Conservation (phyloP, 2,797 vertebrate genomes). For the Odontamblyopus rebecca region DNA sequence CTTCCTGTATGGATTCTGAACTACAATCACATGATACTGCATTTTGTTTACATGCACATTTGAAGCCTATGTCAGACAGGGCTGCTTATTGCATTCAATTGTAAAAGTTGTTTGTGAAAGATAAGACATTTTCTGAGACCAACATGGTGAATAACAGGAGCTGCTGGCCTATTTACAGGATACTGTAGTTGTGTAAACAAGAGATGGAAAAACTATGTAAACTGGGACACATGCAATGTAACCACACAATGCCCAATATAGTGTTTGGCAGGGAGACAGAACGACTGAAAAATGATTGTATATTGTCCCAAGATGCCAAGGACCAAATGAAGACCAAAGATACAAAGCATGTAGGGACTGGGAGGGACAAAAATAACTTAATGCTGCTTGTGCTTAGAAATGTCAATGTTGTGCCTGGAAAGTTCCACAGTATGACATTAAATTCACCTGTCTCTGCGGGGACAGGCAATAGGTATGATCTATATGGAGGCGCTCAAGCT, state of each 20-base stretch:
- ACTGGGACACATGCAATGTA: neutral
- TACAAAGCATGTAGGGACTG: neutral
- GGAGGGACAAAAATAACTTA: neutral
- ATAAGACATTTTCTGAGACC: neutral
- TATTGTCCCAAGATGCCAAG: neutral
- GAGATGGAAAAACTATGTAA: neutral
- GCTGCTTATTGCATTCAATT: neutral
- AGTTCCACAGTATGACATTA: too few relatives aligned
- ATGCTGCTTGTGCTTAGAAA: too few relatives aligned
- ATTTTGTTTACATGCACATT: neutral
- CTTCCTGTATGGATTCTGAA: too few relatives aligned
- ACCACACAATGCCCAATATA: neutral
- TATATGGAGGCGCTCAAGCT: too few relatives aligned
- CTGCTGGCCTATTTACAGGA: neutral
- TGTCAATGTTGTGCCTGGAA: too few relatives aligned
- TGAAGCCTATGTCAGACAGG: neutral
- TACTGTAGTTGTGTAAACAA: neutral
- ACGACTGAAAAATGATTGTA: neutral
- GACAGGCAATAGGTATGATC: too few relatives aligned
- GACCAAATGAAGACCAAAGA: neutral
- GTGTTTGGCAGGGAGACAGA: neutral
- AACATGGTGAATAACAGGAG: neutral
- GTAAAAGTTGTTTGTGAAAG: neutral
- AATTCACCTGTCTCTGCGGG: too few relatives aligned
- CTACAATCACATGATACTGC: constrained; percentile 5